Conservation (phyloP, 2,797 vertebrate species). For the Cossypha niveicapilla region DNA sequence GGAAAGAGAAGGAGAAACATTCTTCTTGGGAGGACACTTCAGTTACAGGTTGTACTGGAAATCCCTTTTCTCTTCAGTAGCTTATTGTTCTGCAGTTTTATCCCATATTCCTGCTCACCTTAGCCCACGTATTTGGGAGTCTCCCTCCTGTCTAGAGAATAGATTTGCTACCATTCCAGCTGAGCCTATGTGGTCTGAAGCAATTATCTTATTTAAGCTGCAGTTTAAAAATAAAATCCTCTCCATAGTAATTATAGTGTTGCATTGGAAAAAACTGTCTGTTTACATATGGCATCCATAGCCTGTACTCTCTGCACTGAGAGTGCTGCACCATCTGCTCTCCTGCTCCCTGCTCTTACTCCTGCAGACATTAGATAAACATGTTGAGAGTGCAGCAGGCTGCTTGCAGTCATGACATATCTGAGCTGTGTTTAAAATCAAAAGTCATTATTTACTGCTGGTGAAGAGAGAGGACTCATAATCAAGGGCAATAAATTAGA, state of each 20-base stretch:
- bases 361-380: constrained; percentile 55
- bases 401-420: constrained; percentile 49
- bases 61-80: not conserved
- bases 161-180: not conserved
- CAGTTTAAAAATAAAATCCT: constrained; percentile 32
- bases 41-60: not conserved
- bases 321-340: constrained; percentile 53
- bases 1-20: not conserved
- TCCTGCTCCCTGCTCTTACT: constrained; percentile 29
- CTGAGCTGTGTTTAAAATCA: constrained; percentile 60
- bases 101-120: not conserved
- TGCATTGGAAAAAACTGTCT: constrained; percentile 7
- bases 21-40: not conserved
- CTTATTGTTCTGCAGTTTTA: not conserved
- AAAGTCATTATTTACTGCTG: constrained; percentile 66
- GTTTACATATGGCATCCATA: not conserved
- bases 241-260: constrained; percentile 1
- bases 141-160: not conserved
- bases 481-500: constrained; percentile 13
- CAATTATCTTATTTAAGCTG: constrained; percentile 28
- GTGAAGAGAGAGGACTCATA: constrained; percentile 33
- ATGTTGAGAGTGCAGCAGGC: constrained; percentile 48
- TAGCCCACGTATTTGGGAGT: not conserved
- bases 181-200: constrained; percentile 22
- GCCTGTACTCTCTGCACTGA: not conserved